Evolutionary conservation across 2,113 vertebrate genomes (phyloP), one percentile per base, ranked within the genome.

Genomic region (Peucedramus taeniatus): DNA sequence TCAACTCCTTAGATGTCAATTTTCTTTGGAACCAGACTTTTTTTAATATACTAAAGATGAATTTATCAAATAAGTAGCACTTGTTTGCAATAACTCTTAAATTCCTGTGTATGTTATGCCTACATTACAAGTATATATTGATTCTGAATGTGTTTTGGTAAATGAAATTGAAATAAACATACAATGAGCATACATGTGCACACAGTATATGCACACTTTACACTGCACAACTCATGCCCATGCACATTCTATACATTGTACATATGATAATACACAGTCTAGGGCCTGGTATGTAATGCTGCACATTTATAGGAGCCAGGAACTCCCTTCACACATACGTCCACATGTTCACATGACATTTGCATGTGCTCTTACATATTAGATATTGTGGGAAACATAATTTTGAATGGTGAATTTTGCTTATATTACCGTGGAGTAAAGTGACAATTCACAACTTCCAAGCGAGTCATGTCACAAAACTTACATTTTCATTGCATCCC

Each of bases 241-340:
- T 3, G 28, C 35, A n/a, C 20, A 24, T 4, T 5, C 17, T 40
- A 1, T 24, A 11, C 27, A 15, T 11, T 13, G 11, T 8, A 33
- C 2, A 4, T 8, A 9, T 2, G 40, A 15, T 0, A 40, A 27
- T 4, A 19, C 2, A 28, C 39, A 17, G 11, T 3, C 30, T 35
- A 33, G 30, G 22, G 11, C 37, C 30, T 33, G 33, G 16, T 11
- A 37, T 15, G 11, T 2, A 22, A 57, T 3, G 6, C 33, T 53
- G n/a, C 28, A 56, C 16, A 27, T 45, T 54, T 50, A 35, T 1
- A 49, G 53, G 44, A 42, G 33, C 11, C 49, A 61, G 42, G 57
- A 47, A 16, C 15, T 22, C 24, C 57, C 40, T 84, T 71, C 54
- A n/a, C 28, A 50, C 13, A 4, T 24, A 10, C 1, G 54, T 71